phyloP scores from a whole-genome alignment of 2,888 invertebrate species.

The Cheilosia soror region DNA sequence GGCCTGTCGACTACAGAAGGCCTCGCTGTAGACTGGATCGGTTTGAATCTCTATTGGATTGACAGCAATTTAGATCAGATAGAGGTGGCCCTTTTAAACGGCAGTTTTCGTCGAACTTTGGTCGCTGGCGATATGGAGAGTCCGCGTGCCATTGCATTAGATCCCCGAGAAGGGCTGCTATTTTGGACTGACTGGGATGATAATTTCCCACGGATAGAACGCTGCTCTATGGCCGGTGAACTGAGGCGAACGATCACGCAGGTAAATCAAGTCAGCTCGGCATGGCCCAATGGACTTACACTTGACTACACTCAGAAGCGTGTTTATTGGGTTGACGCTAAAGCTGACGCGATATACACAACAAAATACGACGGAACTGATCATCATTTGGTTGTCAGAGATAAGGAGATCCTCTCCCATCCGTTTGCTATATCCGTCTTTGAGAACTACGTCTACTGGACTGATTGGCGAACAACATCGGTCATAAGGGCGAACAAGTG shows the following conservation, averaged over 20 bases:
- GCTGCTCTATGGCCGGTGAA: conserved; percentile 91
- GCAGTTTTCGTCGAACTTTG: conserved; percentile 90
- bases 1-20: conserved; percentile 95
- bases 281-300: conserved; percentile 94
- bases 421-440: conserved; percentile 95
- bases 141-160: conserved; percentile 92
- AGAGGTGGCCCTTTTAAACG: conserved; percentile 90
- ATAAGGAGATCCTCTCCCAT: conserved; percentile 91
- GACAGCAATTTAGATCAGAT: conserved; percentile 93
- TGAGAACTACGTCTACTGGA: conserved; percentile 96
- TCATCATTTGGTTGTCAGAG: conserved; percentile 87
- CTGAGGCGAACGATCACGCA: conserved; percentile 86
- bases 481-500: conserved; percentile 95
- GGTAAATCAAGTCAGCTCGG: conserved; percentile 85
- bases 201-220: conserved; percentile 91
- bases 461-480: conserved; percentile 95
- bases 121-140: conserved; percentile 93
- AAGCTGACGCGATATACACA: conserved; percentile 94
- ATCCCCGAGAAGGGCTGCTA: conserved; percentile 90
- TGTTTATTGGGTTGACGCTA: conserved; percentile 95
- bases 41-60: conserved; percentile 94
- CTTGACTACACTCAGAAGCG: conserved; percentile 89
- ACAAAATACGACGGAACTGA: conserved; percentile 91
- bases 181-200: conserved; percentile 97
- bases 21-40: conserved; percentile 95